phyloP scores from a whole-genome alignment of 2,797 vertebrate genomes.

The Numenius phaeopus region DNA sequence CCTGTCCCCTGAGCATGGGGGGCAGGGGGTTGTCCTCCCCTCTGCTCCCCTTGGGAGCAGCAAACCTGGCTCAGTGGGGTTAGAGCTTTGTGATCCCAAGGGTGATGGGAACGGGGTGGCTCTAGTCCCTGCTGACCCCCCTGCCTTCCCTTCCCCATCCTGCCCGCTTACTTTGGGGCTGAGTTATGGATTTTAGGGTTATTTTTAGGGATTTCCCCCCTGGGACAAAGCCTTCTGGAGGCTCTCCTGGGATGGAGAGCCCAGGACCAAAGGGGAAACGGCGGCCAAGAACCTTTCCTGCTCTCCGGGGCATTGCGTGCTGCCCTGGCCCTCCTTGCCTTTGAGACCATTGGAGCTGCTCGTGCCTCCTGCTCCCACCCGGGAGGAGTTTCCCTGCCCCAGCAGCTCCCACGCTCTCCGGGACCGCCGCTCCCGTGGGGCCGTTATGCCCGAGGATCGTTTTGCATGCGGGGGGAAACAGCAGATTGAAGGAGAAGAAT shows the following conservation, averaged over 20 bases:
- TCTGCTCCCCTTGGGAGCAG: background rate
- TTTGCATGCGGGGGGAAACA: slow-evolving; percentile 46
- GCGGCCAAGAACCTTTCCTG: background rate
- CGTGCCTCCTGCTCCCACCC: background rate
- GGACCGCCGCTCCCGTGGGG: background rate
- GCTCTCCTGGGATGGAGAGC: rapidly evolving
- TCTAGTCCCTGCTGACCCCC: background rate
- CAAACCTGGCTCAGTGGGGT: rapidly evolving
- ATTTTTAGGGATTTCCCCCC: rapidly evolving
- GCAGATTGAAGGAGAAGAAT: background rate
- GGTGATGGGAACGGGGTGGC: rapidly evolving
- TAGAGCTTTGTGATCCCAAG: background rate
- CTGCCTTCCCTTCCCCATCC: background rate
- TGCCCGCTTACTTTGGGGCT: background rate
- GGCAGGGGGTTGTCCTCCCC: rapidly evolving
- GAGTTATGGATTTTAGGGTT: rapidly evolving
- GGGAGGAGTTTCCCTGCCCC: background rate
- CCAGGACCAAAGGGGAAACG: rapidly evolving
- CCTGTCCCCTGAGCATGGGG: rapidly evolving
- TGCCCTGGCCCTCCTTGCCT: background rate
- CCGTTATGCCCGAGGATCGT: slow-evolving; percentile 19
- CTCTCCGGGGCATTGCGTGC: background rate
- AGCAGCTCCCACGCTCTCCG: slow-evolving; percentile 16
- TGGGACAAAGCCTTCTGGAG: background rate
- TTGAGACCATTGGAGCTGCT: background rate